Conservation (phyloP, 1,140 invertebrate genomes). For the Wasmannia auropunctata region DNA sequence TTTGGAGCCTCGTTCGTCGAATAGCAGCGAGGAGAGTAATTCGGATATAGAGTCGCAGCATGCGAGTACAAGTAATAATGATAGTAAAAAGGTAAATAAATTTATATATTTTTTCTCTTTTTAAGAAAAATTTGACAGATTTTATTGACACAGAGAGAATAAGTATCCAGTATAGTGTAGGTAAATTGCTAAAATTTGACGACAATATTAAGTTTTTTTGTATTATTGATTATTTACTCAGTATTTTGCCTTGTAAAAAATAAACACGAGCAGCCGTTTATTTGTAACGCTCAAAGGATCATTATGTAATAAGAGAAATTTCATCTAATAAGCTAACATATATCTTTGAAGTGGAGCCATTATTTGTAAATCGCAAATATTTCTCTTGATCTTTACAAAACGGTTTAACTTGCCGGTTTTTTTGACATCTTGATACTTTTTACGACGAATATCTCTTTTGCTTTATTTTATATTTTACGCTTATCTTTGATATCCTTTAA, state of each 20-base stretch:
- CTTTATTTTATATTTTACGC: not conserved
- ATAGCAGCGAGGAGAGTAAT: conserved; percentile 82
- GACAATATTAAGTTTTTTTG: not conserved
- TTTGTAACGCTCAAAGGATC: not conserved
- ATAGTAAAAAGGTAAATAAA: conserved; percentile 64
- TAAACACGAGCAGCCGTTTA: not conserved
- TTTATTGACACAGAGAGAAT: not conserved
- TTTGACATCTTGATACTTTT: not conserved
- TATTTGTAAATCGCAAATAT: not conserved
- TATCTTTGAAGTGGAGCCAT: not conserved
- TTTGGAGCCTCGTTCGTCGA: conserved; percentile 77
- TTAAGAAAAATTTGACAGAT: not conserved
- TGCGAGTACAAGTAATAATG: conserved; percentile 68
- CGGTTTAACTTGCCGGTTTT: not conserved
- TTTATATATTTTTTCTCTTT: not conserved
- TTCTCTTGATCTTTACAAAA: not conserved
- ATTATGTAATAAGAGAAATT: not conserved
- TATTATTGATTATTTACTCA: not conserved
- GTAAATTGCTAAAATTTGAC: not conserved
- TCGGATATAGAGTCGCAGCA: conserved; percentile 83
- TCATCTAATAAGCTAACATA: not conserved
- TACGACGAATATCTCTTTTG: not conserved
- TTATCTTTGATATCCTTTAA: not conserved
- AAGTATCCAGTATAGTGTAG: not conserved
- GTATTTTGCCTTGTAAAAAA: not conserved